Evolutionary conservation across 2,888 invertebrate genomes (phyloP).

Genomic region (Pelosia muscerda): DNA sequence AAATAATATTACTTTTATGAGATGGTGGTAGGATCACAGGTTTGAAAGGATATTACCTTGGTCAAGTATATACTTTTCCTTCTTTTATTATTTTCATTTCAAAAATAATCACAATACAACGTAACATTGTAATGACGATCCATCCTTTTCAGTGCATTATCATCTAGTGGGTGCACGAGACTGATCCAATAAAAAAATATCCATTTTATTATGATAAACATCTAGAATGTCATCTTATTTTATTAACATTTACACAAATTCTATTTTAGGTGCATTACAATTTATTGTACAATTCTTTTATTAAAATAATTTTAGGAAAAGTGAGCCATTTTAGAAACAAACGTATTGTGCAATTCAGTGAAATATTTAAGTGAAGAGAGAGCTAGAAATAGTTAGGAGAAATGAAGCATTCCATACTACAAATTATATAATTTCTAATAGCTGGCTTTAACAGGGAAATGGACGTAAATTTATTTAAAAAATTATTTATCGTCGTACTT

Average conservation of each 20-base stretch:
- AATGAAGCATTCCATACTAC: conserved; percentile 86
- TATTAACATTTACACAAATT: conserved; percentile 69
- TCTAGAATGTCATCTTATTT: conserved; percentile 57
- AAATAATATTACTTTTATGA: no score
- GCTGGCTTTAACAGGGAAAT: conserved; percentile 87
- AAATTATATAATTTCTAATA: conserved; percentile 81
- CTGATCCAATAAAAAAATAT: conserved; percentile 55
- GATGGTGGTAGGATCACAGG: no score
- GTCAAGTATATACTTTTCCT: conserved; percentile 50
- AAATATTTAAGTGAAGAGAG: conserved; percentile 83
- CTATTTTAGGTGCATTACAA: conserved; percentile 75
- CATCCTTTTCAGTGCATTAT: conserved; percentile 66
- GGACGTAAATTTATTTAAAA: conserved; percentile 76
- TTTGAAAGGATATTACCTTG: conserved; percentile 27
- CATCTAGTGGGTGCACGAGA: conserved; percentile 73
- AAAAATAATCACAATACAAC: conserved; percentile 49
- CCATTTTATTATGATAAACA: conserved; percentile 62
- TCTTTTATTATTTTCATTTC: conserved; percentile 62
- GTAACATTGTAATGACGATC: conserved; percentile 51
- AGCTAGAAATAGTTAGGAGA: conserved; percentile 83
- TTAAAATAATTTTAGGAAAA: conserved; percentile 80
- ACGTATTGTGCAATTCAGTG: conserved; percentile 85
- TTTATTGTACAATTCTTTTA: conserved; percentile 70
- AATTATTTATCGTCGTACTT: conserved; percentile 65
- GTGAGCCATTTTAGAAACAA: conserved; percentile 87